Base-by-base conservation (phyloP, 2,888 invertebrate genomes). In the Tridacna gigas region DNA sequence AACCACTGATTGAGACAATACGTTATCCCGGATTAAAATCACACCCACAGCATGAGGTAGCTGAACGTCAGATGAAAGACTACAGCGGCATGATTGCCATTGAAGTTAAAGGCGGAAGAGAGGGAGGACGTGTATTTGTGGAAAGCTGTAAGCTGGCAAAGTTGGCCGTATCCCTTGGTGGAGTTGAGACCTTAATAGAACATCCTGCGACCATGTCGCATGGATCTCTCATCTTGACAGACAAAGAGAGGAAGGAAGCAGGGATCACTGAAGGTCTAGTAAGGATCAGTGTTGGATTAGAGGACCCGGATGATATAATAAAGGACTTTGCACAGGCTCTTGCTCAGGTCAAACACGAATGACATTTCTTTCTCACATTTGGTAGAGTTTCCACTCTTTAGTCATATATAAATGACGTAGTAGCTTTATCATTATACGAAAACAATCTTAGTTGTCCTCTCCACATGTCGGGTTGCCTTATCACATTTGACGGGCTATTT, bases 131-230 rank as follows among this genome's bases (percentile, higher is more conserved):
- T 80, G 96, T 96, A 79, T 97, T 99, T 93, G 91, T 90, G 12
- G 92, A 93, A 87, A 92, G 92, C 37, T 66, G 66, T 5, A 84
- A 87, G 22, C 51, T 94, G 60, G 90, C 93, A 0, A 89, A 90
- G 37, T 88, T 94, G 61, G 99, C 99, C 7, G 99, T 99, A 94
- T 99, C 98, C 93, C 96, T 99, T 83, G 99, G 99, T 74, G 99
- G 99, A 79, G 98, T 97, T 92, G 99, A 99, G 94, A 98, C 98
- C 94, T 96, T 99, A 88, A 98, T 98, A 4, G 98, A 99, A 95
- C 96, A 99, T 89, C 99, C 99, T 84, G 97, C 97, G 28, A 95
- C 98, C 45, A 99, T 99, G 99, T 99, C 99, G 0, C 99, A 99
- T 94, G 97, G 98, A 0, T 97, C 98, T 0, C 97, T 99, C 45